A percentile compares a stretch with the other conserved stretches of the same genome.
phyloP scores from a whole-genome alignment of 1,140 invertebrate species.

The Heliconius eleuchia region DNA sequence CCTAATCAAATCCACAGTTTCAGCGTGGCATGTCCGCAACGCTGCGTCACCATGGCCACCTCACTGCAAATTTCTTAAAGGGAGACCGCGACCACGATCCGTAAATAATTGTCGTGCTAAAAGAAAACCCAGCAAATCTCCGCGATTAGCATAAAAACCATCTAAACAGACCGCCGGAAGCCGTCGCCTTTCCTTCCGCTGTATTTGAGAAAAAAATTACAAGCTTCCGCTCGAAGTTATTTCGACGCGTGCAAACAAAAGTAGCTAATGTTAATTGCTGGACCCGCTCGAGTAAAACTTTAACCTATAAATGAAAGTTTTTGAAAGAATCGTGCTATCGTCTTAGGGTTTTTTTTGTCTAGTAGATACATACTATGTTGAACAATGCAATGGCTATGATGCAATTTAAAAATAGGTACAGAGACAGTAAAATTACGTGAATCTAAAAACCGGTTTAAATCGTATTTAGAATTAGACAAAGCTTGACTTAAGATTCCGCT shows the following conservation, averaged over 20 bases:
- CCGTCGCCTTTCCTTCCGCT: constrained; percentile 71
- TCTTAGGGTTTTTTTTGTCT: constrained; percentile 8
- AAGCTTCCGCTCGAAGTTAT: constrained; percentile 71
- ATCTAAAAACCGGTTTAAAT: too few species aligned
- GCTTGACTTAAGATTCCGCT: too few species aligned
- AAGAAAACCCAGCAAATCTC: constrained; percentile 73
- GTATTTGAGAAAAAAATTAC: constrained; percentile 78
- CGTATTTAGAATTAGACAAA: too few species aligned
- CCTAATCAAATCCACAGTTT: not conserved
- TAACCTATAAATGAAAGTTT: constrained; percentile 54
- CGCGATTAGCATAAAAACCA: constrained; percentile 79
- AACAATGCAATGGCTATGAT: not conserved
- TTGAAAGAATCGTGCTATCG: not conserved
- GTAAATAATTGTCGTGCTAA: constrained; percentile 75
- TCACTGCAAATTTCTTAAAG: constrained; percentile 60
- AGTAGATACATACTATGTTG: not conserved
- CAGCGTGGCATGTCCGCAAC: not conserved
- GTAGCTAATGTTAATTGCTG: constrained; percentile 68
- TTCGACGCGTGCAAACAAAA: constrained; percentile 55
- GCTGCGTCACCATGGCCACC: constrained; percentile 3
- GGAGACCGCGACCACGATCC: constrained; percentile 45
- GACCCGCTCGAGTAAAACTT: constrained; percentile 51
- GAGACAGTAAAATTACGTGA: too few species aligned
- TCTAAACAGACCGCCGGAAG: constrained; percentile 71
- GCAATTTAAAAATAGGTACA: not conserved